phyloP scores from a whole-genome alignment of 1,140 invertebrate species.

The Bombus waltoni region DNA sequence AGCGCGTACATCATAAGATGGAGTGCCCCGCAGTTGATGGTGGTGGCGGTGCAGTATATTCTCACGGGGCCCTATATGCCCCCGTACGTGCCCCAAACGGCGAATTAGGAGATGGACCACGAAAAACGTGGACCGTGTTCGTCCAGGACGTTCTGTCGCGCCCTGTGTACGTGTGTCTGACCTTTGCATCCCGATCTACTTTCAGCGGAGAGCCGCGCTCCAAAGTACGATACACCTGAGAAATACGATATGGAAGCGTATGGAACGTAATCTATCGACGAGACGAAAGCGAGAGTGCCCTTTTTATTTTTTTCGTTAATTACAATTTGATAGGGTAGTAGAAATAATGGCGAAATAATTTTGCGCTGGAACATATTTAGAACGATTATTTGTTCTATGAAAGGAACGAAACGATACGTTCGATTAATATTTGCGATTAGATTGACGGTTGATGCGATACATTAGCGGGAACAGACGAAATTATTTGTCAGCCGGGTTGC shows the following conservation, averaged over 20 bases:
- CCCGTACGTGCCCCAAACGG: slow-evolving; percentile 78
- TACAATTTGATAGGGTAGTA: too few species aligned
- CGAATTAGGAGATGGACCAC: slow-evolving; percentile 72
- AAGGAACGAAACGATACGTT: neutral
- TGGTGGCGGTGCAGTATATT: slow-evolving; percentile 81
- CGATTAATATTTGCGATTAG: neutral
- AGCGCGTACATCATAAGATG: slow-evolving; percentile 82
- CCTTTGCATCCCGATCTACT: neutral
- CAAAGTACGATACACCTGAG: neutral
- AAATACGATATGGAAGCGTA: neutral
- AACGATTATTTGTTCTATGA: neutral
- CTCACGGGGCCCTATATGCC: slow-evolving; percentile 81
- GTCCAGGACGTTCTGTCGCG: slow-evolving; percentile 12
- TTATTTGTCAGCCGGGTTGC: slow-evolving; percentile 19
- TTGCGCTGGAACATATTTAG: neutral
- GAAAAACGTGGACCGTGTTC: slow-evolving; percentile 35
- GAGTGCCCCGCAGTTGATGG: slow-evolving; percentile 81
- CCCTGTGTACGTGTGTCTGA: neutral
- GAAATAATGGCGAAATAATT: too few species aligned
- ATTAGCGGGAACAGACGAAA: slow-evolving; percentile 34
- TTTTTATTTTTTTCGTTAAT: neutral
- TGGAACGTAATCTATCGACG: too few species aligned
- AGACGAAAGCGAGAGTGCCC: too few species aligned
- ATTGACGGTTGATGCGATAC: neutral
- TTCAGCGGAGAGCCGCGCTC: neutral